phyloP scores from a whole-genome alignment of 1,140 invertebrate species.

The Metaphire vulgaris region DNA sequence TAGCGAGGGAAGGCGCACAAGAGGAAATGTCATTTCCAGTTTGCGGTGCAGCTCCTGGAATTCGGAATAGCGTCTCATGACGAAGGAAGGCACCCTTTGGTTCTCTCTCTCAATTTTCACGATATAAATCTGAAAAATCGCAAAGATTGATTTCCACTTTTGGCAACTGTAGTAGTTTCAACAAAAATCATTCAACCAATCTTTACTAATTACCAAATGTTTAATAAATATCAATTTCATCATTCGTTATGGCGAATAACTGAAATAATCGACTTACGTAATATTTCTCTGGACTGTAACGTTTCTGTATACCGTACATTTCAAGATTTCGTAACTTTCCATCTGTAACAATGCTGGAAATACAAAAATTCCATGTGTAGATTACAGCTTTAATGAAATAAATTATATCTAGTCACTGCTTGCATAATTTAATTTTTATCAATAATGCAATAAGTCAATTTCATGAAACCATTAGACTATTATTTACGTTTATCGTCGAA shows the following conservation, averaged over 20 bases:
- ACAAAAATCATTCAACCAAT: too few species aligned
- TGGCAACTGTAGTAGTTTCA: too few species aligned
- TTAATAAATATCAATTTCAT: too few species aligned
- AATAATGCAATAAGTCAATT: too few species aligned
- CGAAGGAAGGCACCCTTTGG: constrained; percentile 72
- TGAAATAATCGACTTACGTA: constrained; percentile 61
- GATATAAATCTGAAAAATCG: constrained; percentile 68
- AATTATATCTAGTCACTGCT: too few species aligned
- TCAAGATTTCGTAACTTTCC: constrained; percentile 77
- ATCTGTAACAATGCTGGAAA: constrained; percentile 72
- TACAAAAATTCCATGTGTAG: too few species aligned
- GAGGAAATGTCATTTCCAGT: constrained; percentile 81
- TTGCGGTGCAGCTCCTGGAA: constrained; percentile 95
- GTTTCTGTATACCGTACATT: constrained; percentile 83
- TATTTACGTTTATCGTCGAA: too few species aligned
- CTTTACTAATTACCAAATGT: too few species aligned
- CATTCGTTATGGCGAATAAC: not conserved
- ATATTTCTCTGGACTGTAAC: constrained; percentile 94
- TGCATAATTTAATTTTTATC: too few species aligned
- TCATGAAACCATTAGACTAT: too few species aligned
- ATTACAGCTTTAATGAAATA: too few species aligned
- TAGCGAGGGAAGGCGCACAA: constrained; percentile 61
- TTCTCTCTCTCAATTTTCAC: constrained; percentile 76
- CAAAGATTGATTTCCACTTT: constrained; percentile 12
- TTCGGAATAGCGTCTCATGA: constrained; percentile 90